Conservation (phyloP, 2,888 invertebrate species). For the Drosophila mayaguana region DNA sequence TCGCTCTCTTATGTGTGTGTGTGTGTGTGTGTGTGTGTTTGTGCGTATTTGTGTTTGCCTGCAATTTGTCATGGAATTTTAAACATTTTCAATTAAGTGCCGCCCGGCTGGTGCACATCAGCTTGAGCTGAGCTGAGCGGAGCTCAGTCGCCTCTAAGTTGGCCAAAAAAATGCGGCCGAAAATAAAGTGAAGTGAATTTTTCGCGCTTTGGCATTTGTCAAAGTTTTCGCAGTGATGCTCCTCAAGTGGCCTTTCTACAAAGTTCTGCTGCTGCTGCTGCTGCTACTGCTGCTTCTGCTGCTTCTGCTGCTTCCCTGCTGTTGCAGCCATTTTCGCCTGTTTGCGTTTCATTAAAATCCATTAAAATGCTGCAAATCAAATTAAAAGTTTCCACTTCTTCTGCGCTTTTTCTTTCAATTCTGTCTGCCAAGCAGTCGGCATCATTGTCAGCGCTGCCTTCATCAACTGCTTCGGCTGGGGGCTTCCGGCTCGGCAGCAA, state of each 20-base stretch:
- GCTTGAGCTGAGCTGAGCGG: conserved; percentile 28
- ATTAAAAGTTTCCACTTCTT: conserved; percentile 78
- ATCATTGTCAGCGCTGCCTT: conserved; percentile 57
- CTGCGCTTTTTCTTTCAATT: conserved; percentile 8
- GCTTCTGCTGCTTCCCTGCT: conserved; percentile 26
- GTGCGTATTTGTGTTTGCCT: conserved; percentile 19
- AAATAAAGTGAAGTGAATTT: conserved; percentile 74
- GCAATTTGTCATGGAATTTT: conserved; percentile 75
- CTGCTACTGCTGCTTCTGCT: conserved; percentile 24
- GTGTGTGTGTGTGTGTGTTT: neutral
- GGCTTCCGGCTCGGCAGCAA: conserved; percentile 47
- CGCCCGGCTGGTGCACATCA: conserved; percentile 57
- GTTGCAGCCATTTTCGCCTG: conserved; percentile 56
- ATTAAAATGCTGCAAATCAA: conserved; percentile 83
- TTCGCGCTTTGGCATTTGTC: conserved; percentile 81
- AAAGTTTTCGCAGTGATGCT: conserved; percentile 64
- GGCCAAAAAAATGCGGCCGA: conserved; percentile 54
- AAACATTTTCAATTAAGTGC: conserved; percentile 78
- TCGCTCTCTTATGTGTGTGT: conserved; percentile 2
- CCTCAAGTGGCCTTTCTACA: conserved; percentile 71
- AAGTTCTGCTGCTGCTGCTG: conserved; percentile 43
- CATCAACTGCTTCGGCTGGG: conserved; percentile 45
- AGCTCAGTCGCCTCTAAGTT: conserved; percentile 67
- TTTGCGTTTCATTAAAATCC: conserved; percentile 82
- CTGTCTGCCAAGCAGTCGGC: conserved; percentile 47